Conservation (phyloP, 1,140 invertebrate species). For the Idris sp. region DNA sequence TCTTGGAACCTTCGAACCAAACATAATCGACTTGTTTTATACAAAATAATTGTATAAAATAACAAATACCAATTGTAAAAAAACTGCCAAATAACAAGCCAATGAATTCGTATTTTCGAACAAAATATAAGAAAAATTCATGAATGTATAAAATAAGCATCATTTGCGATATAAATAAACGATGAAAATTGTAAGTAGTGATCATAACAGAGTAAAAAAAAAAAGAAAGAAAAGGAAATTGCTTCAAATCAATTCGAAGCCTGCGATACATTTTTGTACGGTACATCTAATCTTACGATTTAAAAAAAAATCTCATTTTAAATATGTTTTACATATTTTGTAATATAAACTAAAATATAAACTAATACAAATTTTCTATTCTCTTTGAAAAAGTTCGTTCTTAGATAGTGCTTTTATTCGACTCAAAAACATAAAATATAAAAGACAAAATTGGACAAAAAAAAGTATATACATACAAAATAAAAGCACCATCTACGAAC, state of each 20-base stretch:
- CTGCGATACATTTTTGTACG: constrained; percentile 51
- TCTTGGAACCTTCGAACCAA: constrained; percentile 16
- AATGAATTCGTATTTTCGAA: constrained; percentile 48
- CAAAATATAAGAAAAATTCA: constrained; percentile 36
- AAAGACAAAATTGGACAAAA: no score
- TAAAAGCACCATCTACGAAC: constrained; percentile 28
- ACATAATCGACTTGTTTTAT: no score
- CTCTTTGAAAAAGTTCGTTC: constrained; percentile 28
- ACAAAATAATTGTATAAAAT: constrained; percentile 34
- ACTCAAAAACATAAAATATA: constrained; percentile 7
- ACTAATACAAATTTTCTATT: constrained; percentile 38
- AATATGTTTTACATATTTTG: constrained; percentile 56
- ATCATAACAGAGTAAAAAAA: no score
- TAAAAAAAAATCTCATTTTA: constrained; percentile 40
- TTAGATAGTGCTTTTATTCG: constrained; percentile 26
- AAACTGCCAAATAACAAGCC: constrained; percentile 24
- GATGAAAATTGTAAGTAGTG: constrained; percentile 18
- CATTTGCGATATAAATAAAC: constrained; percentile 15
- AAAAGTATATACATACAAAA: neutral
- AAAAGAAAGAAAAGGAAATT: constrained; percentile 17
- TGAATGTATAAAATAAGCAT: constrained; percentile 44
- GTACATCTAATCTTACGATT: constrained; percentile 37
- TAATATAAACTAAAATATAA: constrained; percentile 43
- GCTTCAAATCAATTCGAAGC: constrained; percentile 39
- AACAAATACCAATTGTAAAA: constrained; percentile 39